Percentiles rank a stretch among this genome's conserved stretches.
phyloP scores from a whole-genome alignment of 1,140 invertebrate species.

The Hylyphantes graminicola region DNA sequence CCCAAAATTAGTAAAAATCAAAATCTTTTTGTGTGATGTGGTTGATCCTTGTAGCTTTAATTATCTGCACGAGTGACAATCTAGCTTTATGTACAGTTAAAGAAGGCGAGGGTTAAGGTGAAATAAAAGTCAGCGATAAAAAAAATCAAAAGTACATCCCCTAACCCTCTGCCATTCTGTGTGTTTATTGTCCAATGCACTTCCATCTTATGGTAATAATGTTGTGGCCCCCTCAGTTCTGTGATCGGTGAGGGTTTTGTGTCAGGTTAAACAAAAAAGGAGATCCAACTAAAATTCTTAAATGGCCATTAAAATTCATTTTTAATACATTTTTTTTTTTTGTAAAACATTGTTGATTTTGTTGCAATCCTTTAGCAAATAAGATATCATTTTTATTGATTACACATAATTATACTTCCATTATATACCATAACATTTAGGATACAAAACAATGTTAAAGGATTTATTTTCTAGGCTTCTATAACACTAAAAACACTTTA shows the following conservation, averaged over 20 bases:
- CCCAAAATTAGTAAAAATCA: slow-evolving; percentile 32
- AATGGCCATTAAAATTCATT: too few species aligned
- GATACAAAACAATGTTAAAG: too few species aligned
- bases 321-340: too few species aligned
- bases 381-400: too few species aligned
- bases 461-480: too few species aligned
- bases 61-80: slow-evolving; percentile 54
- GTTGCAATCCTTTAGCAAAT: too few species aligned
- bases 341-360: too few species aligned
- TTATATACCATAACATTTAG: too few species aligned
- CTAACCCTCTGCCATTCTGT: slow-evolving; percentile 19
- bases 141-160: slow-evolving; percentile 46
- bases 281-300: not conserved
- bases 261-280: slow-evolving; percentile 8
- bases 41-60: slow-evolving; percentile 39
- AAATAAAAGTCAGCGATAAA: slow-evolving; percentile 15
- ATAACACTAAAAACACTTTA: too few species aligned
- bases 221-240: not conserved
- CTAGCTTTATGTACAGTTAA: slow-evolving; percentile 54
- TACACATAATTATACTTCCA: too few species aligned
- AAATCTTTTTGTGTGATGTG: slow-evolving; percentile 55
- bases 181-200: slow-evolving; percentile 38
- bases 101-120: slow-evolving; percentile 19
- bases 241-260: slow-evolving; percentile 5
- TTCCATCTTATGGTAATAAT: slow-evolving; percentile 9